A percentile compares a stretch with the other conserved stretches of the same genome.
phyloP scores from a whole-genome alignment of 2,888 invertebrate species.

The Xestoiulus laeticollis region DNA sequence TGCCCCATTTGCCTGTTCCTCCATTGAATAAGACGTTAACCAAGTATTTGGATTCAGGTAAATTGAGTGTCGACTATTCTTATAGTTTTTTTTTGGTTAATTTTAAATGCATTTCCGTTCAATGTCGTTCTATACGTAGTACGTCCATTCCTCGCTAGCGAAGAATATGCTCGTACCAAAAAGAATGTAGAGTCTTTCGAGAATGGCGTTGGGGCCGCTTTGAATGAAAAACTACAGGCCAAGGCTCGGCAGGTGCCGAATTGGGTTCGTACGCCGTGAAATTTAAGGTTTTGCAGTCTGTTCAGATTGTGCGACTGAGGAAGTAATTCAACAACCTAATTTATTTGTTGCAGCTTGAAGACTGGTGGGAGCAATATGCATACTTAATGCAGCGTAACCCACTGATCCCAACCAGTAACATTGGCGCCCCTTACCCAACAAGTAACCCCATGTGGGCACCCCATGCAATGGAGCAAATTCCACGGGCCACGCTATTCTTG shows the following conservation, averaged over 20 bases:
- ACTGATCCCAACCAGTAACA: slow-evolving; percentile 67
- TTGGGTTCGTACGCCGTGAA: slow-evolving; percentile 66
- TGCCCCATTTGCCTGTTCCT: slow-evolving; percentile 70
- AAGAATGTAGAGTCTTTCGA: slow-evolving; percentile 67
- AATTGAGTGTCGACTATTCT: neutral
- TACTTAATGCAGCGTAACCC: slow-evolving; percentile 68
- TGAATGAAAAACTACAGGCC: slow-evolving; percentile 66
- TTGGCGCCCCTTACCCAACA: slow-evolving; percentile 63
- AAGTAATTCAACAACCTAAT: neutral
- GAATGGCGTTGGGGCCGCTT: slow-evolving; percentile 66
- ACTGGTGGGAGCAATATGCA: slow-evolving; percentile 71
- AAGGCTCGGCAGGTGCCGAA: slow-evolving; percentile 67
- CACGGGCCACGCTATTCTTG: slow-evolving; percentile 62
- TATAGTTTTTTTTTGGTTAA: neutral
- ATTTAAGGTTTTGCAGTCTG: neutral
- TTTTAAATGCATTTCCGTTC: neutral
- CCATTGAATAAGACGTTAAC: slow-evolving; percentile 67
- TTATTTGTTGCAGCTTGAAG: slow-evolving; percentile 63
- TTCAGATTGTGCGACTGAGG: neutral
- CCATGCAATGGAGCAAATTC: slow-evolving; percentile 60
- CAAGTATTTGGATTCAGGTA: slow-evolving; percentile 68
- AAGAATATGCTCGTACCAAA: slow-evolving; percentile 66
- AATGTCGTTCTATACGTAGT: neutral
- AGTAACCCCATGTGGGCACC: slow-evolving; percentile 60
- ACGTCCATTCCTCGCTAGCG: slow-evolving; percentile 65